Evolutionary conservation across 2,113 vertebrate species (phyloP), one percentile per base, ranked within the genome.

Genomic region (Psittacula cyanocephala): DNA sequence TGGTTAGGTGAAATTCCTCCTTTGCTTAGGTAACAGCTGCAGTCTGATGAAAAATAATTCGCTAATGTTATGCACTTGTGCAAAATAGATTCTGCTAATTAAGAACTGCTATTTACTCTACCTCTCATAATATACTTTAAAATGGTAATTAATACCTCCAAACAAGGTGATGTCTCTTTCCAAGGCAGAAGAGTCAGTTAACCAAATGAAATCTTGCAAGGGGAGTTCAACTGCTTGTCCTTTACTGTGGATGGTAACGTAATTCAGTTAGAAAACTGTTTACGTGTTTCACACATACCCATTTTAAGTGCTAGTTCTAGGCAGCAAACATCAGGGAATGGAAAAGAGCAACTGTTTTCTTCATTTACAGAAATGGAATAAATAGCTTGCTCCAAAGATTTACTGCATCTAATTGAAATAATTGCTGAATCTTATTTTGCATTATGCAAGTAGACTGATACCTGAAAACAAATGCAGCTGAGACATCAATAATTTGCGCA

Each of bases 11-110:
- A 88, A 95, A 95, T 96, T 74, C 91, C 63, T 92, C 87, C 94
- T 82, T 74, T 94, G 86, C 90, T 89, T 91, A 96, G 92, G 89
- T 96, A 97, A 96, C 89, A 97, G 93, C 92, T 97, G 95, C 96
- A 96, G 81, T 27, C 84, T 64, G 62, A 75, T 75, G 88, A 76
- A 82, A 88, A 69, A 55, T 82, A 88, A 80, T 81, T 68, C 57
- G 88, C 71, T 67, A 59, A 78, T 87, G 55, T 75, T 95, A 76
- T 39, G 71, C 82, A 41, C 86, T 92, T 80, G 79, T 94, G 91
- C 59, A 89, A 96, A 96, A 81, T 53, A 95, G 72, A 78, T 67
- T 44, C 89, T 91, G 70, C 88, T 97, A 91, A 98, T 97, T 96
- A 97, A 82, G 53, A 97, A 53, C 60, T 93, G 76, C 71, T 65